Conservation (phyloP, 1,140 invertebrate species). For the Cylas formicarius region DNA sequence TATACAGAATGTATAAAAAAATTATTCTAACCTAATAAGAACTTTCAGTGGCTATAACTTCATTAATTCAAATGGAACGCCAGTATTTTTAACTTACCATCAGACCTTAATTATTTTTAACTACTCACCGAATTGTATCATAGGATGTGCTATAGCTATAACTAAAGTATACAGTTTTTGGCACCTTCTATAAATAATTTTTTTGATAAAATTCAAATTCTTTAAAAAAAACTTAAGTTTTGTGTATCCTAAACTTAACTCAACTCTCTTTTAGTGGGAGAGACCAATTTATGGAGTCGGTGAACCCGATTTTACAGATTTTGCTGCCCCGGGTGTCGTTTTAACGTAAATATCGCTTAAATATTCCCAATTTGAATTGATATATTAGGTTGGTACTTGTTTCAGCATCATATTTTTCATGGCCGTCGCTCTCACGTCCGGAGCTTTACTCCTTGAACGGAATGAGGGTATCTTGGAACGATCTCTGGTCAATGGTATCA, state of each 20-base stretch:
- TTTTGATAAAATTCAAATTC: no score
- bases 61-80: no score
- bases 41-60: no score
- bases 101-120: no score
- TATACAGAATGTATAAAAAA: no score
- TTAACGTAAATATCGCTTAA: constrained; percentile 58
- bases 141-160: no score
- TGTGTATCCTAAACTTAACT: constrained; percentile 2
- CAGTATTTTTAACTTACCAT: no score
- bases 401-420: constrained; percentile 92
- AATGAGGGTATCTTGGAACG: constrained; percentile 87
- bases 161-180: no score
- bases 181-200: no score
- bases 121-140: no score
- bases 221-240: not conserved
- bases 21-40: no score
- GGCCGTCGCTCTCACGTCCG: constrained; percentile 84
- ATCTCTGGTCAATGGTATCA: constrained; percentile 71
- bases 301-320: constrained; percentile 87
- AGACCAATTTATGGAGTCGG: constrained; percentile 70
- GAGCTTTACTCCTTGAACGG: constrained; percentile 84
- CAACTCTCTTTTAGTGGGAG: constrained; percentile 45
- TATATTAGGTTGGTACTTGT: constrained; percentile 19
- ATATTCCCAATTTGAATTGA: constrained; percentile 2
- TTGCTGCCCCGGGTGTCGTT: constrained; percentile 91